Evolutionary conservation across 2,888 invertebrate genomes (phyloP), one percentile per base, ranked within the genome.

Genomic region (Leucophora obtusa): DNA sequence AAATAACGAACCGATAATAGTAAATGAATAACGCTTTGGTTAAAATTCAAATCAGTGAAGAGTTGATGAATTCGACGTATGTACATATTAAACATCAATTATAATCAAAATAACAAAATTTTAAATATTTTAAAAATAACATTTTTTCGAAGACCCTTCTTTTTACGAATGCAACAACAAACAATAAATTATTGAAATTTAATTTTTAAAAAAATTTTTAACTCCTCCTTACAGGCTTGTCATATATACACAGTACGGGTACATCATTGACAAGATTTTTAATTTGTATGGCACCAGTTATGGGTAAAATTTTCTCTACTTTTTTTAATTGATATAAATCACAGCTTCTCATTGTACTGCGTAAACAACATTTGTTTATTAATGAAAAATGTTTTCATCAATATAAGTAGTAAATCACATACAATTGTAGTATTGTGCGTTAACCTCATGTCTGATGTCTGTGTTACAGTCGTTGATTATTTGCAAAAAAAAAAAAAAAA

Each of bases 231-330:
- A 0, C 84, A 86, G 85, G 80, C 83, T 62, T 82, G 77, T 65
- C 82, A 81, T 80, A 68, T 56, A 82, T 83, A 62, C 65, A 83
- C 79, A 78, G 82, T 81, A 85, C 87, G 66, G 85, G 86, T 80
- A 87, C 89, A 71, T 86, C 88, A 68, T 84, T 89, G 86, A 88
- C 87, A 83, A 86, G 89, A 79, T 88, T 90, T 85, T 84, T 90
- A 85, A 87, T 88, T 85, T 89, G 88, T 84, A 87, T 89, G 87
- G 90, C 90, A 84, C 90, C 90, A 84, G 90, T 89, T 53, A 89
- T 90, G 88, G 90, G 90, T 90, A 89, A 89, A 17, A 35, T 24
- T 60, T 18, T 24, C 6, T 58, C 18, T 62, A 35, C 6, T 60
- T 51, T 47, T 51, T 35, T 51, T 15, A n/a, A 59, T 33, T 38